These are phyloP conservation scores for Psittacula echo DNA, from an alignment of 2,797 vertebrate species.

Conservation along the genomic window DNA sequence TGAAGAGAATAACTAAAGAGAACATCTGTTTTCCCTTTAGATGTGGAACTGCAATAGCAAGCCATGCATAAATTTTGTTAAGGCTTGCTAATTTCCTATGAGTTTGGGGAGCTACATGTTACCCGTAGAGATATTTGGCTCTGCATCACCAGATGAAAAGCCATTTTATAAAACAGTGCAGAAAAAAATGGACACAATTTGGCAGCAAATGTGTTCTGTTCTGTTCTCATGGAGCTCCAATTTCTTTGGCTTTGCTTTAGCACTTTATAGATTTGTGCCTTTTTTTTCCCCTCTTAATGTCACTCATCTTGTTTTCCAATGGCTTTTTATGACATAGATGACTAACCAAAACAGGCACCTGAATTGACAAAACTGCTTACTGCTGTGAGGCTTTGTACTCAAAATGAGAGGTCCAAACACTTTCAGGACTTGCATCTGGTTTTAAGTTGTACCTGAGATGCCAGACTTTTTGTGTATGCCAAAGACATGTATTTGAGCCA, in stretches of 20 bases:
- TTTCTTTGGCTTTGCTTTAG: not conserved
- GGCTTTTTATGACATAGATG: not conserved
- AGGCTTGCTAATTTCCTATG: slow-evolving; percentile 53
- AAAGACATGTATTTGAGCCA: not conserved
- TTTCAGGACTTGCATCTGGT: not conserved
- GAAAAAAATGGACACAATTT: not conserved
- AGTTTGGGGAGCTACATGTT: slow-evolving; percentile 29
- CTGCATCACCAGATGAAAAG: slow-evolving; percentile 25
- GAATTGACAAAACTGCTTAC: not conserved
- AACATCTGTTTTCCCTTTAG: slow-evolving; percentile 74
- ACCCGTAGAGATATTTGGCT: not conserved
- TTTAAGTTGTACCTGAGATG: not conserved
- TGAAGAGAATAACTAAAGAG: slow-evolving; percentile 60
- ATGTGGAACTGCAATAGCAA: slow-evolving; percentile 47
- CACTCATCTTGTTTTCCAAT: not conserved
- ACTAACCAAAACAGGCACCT: not conserved
- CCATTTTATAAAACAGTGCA: slow-evolving; percentile 29
- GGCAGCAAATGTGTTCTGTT: not conserved
- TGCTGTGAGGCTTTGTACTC: not conserved
- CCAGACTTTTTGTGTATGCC: not conserved
- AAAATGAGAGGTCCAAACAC: not conserved
- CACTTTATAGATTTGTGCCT: not conserved
- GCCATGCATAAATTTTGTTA: slow-evolving; percentile 67
- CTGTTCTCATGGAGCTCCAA: not conserved
- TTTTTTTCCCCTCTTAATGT: not conserved